A percentile compares a stretch with the other conserved stretches of the same genome.
Evolutionary conservation across 2,888 invertebrate genomes (phyloP).

Genomic region (Dynastes hyllus): DNA sequence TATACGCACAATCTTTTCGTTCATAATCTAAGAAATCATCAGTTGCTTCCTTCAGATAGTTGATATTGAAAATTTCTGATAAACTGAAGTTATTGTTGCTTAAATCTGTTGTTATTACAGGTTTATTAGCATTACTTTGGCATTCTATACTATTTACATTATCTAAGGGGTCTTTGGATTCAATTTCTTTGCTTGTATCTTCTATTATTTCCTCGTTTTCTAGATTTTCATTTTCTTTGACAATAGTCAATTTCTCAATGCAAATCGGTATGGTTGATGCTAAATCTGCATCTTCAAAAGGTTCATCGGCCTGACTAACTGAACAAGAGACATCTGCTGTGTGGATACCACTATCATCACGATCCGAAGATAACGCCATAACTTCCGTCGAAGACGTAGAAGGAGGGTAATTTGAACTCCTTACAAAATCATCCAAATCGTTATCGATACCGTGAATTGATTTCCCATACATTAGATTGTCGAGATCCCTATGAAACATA

Average conservation of each 20-base stretch:
- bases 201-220: slow-evolving; percentile 26
- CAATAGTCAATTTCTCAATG: slow-evolving; percentile 64
- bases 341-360: slow-evolving; percentile 87
- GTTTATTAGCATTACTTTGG: slow-evolving; percentile 53
- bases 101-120: slow-evolving; percentile 39
- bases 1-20: slow-evolving; percentile 67
- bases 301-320: slow-evolving; percentile 83
- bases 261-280: slow-evolving; percentile 65
- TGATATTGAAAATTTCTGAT: slow-evolving; percentile 44
- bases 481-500: slow-evolving; percentile 70
- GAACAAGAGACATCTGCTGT: slow-evolving; percentile 86
- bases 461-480: slow-evolving; percentile 64
- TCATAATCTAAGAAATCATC: slow-evolving; percentile 71
- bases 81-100: slow-evolving; percentile 58
- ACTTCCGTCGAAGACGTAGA: slow-evolving; percentile 76
- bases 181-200: slow-evolving; percentile 19
- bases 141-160: slow-evolving; percentile 42
- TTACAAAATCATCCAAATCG: slow-evolving; percentile 73
- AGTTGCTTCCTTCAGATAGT: slow-evolving; percentile 62
- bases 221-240: slow-evolving; percentile 57
- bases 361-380: slow-evolving; percentile 76
- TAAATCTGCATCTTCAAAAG: slow-evolving; percentile 73
- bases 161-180: slow-evolving; percentile 49
- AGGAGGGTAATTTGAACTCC: slow-evolving; percentile 72
- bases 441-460: slow-evolving; percentile 74